Percentiles rank a stretch among this genome's conserved stretches.
phyloP scores from a whole-genome alignment of 2,888 invertebrate species.

The Onthophagus sagittarius region DNA sequence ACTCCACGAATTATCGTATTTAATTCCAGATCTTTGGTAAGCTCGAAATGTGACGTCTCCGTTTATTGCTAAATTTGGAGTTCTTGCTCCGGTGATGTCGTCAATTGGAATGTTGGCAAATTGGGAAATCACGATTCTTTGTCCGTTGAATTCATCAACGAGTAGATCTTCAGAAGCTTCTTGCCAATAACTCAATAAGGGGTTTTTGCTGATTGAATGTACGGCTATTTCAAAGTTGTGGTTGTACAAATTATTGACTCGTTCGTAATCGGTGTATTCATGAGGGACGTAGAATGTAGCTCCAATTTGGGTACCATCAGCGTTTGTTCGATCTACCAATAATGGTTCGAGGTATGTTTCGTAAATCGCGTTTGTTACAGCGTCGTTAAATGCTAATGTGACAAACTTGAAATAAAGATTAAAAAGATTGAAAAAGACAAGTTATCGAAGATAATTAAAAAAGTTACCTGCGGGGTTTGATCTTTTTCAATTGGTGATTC shows the following conservation, averaged over 20 bases:
- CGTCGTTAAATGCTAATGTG: slow-evolving; percentile 64
- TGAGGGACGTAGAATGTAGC: slow-evolving; percentile 71
- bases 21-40: slow-evolving; percentile 50
- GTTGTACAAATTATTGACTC: slow-evolving; percentile 56
- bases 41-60: slow-evolving; percentile 59
- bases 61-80: slow-evolving; percentile 56
- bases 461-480: slow-evolving; percentile 29
- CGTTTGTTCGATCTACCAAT: slow-evolving; percentile 56
- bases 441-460: not conserved
- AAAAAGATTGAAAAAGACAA: not conserved
- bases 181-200: slow-evolving; percentile 40
- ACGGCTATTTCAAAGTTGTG: slow-evolving; percentile 63
- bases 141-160: slow-evolving; percentile 43
- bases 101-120: slow-evolving; percentile 43
- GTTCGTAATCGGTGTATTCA: slow-evolving; percentile 59
- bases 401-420: slow-evolving; percentile 54
- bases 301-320: slow-evolving; percentile 60
- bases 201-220: slow-evolving; percentile 55
- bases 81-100: slow-evolving; percentile 45
- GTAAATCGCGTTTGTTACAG: slow-evolving; percentile 53
- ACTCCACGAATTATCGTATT: slow-evolving; percentile 63
- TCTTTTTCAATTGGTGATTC: slow-evolving; percentile 23
- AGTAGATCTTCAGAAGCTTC: slow-evolving; percentile 36
- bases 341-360: slow-evolving; percentile 54
- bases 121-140: slow-evolving; percentile 39